These are phyloP conservation scores for Columba livia DNA, from an alignment of 2,113 vertebrate genomes.

Conservation along the genomic window DNA sequence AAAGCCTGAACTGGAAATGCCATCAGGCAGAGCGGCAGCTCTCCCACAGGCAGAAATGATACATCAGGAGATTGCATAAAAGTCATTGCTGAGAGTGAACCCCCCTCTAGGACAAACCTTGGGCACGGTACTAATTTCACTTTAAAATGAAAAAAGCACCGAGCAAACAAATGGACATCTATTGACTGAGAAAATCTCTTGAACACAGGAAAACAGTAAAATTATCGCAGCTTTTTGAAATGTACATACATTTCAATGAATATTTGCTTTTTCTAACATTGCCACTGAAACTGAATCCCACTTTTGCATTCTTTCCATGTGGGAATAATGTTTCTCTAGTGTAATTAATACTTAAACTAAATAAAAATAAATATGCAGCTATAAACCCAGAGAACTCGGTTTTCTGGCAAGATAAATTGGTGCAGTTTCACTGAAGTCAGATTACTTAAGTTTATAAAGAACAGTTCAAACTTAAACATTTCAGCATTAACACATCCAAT, in stretches of 20 bases:
- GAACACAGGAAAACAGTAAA: background rate
- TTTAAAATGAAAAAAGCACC: background rate
- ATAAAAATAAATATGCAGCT: background rate
- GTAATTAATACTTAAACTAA: slow-evolving; percentile 1
- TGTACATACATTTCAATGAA: background rate
- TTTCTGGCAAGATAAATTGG: background rate
- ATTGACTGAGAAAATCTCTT: background rate
- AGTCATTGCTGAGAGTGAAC: background rate
- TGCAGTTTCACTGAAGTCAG: background rate
- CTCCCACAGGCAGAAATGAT: slow-evolving; percentile 1
- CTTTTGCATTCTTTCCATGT: background rate
- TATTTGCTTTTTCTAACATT: background rate
- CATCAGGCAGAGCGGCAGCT: background rate
- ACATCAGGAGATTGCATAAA: slow-evolving; percentile 6
- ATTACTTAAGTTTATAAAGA: background rate
- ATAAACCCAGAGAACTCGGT: background rate
- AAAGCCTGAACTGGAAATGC: background rate
- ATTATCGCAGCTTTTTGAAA: background rate
- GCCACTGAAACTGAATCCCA: background rate
- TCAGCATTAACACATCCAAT: fast-evolving
- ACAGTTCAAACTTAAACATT: background rate
- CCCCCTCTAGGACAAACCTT: background rate
- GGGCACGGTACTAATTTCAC: background rate
- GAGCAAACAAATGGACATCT: background rate
- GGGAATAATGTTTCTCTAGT: background rate